Conservation (phyloP, 2,888 invertebrate species). For the Archaeoteleia sp. region DNA sequence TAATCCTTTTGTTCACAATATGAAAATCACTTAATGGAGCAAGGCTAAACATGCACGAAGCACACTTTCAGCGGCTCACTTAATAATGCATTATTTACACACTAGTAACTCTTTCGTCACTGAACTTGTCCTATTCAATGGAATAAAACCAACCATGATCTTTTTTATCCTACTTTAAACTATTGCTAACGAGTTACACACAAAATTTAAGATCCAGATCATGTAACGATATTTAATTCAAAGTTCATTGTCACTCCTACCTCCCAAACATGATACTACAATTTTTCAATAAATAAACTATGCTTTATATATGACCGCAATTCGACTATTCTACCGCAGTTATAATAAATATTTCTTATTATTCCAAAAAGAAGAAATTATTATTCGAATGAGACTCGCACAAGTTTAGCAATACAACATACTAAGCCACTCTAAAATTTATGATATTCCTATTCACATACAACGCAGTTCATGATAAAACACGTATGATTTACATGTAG, state of each 20-base stretch:
- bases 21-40: slow-evolving; percentile 18
- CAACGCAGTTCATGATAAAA: slow-evolving; percentile 33
- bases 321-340: no score
- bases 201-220: no score
- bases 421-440: no score
- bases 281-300: no score
- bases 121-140: slow-evolving; percentile 2
- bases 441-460: slow-evolving; percentile 29
- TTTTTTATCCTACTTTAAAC: not conserved
- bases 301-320: no score
- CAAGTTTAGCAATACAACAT: slow-evolving; percentile 8
- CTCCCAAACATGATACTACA: no score
- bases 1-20: slow-evolving; percentile 17
- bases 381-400: not conserved
- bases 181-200: no score
- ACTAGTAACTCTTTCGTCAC: not conserved
- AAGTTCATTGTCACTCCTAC: no score
- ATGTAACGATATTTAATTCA: no score
- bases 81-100: slow-evolving; percentile 10
- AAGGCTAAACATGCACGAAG: slow-evolving; percentile 12
- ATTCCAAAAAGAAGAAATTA: no score
- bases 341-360: no score
- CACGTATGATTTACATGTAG: slow-evolving; percentile 36
- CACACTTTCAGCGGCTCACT: slow-evolving; percentile 10
- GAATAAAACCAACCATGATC: slow-evolving; percentile 2